Evolutionary conservation across 2,888 invertebrate species (phyloP).

Genomic region (Diplolepis rosae): DNA sequence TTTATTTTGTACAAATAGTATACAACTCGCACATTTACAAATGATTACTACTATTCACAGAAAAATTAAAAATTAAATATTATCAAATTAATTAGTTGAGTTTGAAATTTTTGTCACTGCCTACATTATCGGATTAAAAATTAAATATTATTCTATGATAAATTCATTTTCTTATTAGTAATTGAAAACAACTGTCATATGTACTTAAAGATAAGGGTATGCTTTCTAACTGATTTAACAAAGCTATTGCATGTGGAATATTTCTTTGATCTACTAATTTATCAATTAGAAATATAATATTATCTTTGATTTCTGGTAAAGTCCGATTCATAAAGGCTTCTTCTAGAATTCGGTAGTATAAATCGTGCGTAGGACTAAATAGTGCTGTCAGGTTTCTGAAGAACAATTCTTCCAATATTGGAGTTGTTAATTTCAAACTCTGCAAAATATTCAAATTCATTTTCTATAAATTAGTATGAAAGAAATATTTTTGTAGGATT

Average conservation of each 20-base stretch:
- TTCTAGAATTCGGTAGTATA: slow-evolving; percentile 65
- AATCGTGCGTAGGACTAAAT: slow-evolving; percentile 63
- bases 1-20: slow-evolving; percentile 22
- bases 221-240: slow-evolving; percentile 63
- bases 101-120: too few species aligned
- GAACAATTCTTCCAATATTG: slow-evolving; percentile 66
- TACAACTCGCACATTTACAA: slow-evolving; percentile 4
- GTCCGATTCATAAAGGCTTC: slow-evolving; percentile 65
- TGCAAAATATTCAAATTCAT: slow-evolving; percentile 44
- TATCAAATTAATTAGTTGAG: too few species aligned
- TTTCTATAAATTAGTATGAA: not conserved
- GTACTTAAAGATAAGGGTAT: slow-evolving; percentile 67
- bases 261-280: slow-evolving; percentile 63
- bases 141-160: not conserved
- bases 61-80: not conserved
- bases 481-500: not conserved
- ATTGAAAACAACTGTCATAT: slow-evolving; percentile 61
- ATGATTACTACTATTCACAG: not conserved
- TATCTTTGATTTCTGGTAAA: slow-evolving; percentile 57
- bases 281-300: slow-evolving; percentile 59
- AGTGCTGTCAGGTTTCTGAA: slow-evolving; percentile 64
- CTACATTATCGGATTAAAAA: not conserved
- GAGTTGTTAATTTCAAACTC: slow-evolving; percentile 55
- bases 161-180: slow-evolving; percentile 52
- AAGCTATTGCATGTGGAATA: slow-evolving; percentile 65